phyloP scores from a whole-genome alignment of 1,140 invertebrate species.

The Myzus persicae region DNA sequence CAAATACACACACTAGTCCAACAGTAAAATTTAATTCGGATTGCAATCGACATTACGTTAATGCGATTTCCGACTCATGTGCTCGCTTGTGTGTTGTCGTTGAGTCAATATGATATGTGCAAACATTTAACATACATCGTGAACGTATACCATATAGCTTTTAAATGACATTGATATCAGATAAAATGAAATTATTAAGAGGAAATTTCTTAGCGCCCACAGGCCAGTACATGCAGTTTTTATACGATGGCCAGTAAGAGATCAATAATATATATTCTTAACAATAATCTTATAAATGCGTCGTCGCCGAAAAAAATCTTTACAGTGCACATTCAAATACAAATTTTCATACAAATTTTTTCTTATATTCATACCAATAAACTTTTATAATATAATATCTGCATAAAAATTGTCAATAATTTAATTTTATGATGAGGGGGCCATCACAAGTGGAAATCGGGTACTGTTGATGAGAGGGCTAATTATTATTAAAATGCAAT shows the following conservation, averaged over 20 bases:
- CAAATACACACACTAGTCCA: not conserved
- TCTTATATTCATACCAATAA: no score
- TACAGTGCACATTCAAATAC: no score
- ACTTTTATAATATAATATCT: not conserved
- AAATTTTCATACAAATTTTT: not conserved
- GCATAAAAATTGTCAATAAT: not conserved
- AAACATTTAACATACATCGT: not conserved
- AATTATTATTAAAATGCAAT: not conserved
- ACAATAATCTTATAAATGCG: not conserved
- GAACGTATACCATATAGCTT: not conserved
- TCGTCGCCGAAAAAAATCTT: not conserved
- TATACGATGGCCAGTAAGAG: not conserved
- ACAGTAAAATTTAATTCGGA: not conserved
- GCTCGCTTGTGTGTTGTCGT: no score
- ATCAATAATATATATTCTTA: not conserved
- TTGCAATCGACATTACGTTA: not conserved
- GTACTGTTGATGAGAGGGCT: not conserved
- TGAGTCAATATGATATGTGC: not conserved
- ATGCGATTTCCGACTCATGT: no score
- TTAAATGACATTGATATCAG: not conserved
- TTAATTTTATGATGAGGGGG: not conserved
- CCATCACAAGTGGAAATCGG: not conserved
- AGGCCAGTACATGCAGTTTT: not conserved
- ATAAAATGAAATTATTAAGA: not conserved
- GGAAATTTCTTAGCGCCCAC: not conserved